phyloP scores from a whole-genome alignment of 2,113 vertebrate genomes.

The Macaca fascicularis region T2T-MFA8v1.1 NC_088393.1:39801001-39801500 shows the following conservation, averaged over 20 bases:
- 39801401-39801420: slow-evolving; percentile 79
- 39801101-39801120: slow-evolving; percentile 26
- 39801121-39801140: background rate
- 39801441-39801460: slow-evolving; percentile 72
- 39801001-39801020: background rate
- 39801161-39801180: slow-evolving; percentile 36
- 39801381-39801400: slow-evolving; percentile 81
- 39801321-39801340: slow-evolving; percentile 74
- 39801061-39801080: background rate
- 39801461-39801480: slow-evolving; percentile 78
- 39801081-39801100: background rate
- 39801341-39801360: slow-evolving; percentile 74
- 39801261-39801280: slow-evolving; percentile 57
- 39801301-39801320: slow-evolving; percentile 67
- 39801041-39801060: background rate
- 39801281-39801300: slow-evolving; percentile 66
- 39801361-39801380: slow-evolving; percentile 79
- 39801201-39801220: slow-evolving; percentile 48
- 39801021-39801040: background rate
- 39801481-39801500: slow-evolving; percentile 72
- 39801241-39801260: slow-evolving; percentile 52
- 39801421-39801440: slow-evolving; percentile 79
- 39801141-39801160: background rate
- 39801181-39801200: background rate
- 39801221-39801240: slow-evolving; percentile 36